phyloP scores from a whole-genome alignment of 2,113 vertebrate species.

The Mola mola region DNA sequence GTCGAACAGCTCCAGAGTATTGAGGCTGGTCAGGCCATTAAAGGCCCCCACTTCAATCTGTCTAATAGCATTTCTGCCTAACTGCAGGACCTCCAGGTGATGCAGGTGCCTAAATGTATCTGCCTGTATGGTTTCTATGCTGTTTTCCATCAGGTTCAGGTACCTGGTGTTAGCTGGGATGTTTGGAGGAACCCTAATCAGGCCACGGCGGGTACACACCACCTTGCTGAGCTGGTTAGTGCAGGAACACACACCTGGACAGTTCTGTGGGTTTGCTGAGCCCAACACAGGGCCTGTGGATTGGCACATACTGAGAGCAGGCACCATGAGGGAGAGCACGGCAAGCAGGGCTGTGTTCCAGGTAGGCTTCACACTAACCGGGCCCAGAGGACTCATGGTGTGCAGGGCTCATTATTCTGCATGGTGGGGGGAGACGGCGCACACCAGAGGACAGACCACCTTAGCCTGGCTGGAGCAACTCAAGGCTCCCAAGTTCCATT shows the following conservation, averaged over 20 bases:
- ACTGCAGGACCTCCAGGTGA: conserved; percentile 96
- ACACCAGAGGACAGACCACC: conserved; percentile 87
- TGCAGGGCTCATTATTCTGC: conserved; percentile 99
- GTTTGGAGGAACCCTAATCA: conserved; percentile 90
- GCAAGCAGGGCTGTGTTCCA: conserved; percentile 93
- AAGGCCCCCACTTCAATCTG: conserved; percentile 99
- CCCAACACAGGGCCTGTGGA: conserved; percentile 75
- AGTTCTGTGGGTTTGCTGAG: conserved; percentile 90
- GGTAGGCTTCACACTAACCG: conserved; percentile 96
- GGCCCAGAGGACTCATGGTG: conserved; percentile 99
- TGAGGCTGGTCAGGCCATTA: conserved; percentile 96
- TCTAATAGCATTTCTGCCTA: conserved; percentile 95
- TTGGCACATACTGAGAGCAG: conserved; percentile 89
- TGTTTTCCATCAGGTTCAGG: conserved; percentile 99
- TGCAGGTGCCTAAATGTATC: conserved; percentile 96
- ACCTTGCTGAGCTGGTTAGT: conserved; percentile 98
- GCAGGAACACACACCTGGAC: conserved; percentile 95
- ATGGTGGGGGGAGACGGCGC: conserved; percentile 90
- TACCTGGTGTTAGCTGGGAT: conserved; percentile 94
- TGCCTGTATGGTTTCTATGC: conserved; percentile 95
- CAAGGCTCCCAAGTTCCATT: conserved; percentile 89
- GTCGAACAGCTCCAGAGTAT: conserved; percentile 97
- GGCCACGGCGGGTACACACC: conserved; percentile 93
- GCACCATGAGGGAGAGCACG: conserved; percentile 91
- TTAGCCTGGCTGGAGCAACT: conserved; percentile 91